phyloP scores from a whole-genome alignment of 2,113 vertebrate genomes.

The Oophaga pumilio region DNA sequence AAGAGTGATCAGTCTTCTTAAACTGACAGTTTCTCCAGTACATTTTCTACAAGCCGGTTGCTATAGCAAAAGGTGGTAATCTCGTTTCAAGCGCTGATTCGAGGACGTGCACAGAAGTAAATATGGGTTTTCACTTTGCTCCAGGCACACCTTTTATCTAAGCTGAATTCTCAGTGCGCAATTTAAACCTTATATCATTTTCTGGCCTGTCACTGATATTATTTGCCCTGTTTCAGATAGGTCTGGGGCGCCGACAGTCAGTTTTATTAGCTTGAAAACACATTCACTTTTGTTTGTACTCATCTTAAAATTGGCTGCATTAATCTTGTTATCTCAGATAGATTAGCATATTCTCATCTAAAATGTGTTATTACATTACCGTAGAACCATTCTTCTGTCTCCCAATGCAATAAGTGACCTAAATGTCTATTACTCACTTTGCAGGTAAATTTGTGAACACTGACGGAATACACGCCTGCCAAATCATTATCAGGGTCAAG shows the following conservation, averaged over 20 bases:
- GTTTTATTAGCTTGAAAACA: not conserved
- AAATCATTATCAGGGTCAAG: not conserved
- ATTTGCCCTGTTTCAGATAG: slow-evolving; percentile 4
- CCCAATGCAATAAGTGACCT: not conserved
- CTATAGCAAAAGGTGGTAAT: slow-evolving; percentile 46
- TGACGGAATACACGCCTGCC: not conserved
- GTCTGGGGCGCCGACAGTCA: not conserved
- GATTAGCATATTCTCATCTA: slow-evolving; percentile 17
- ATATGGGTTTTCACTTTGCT: slow-evolving; percentile 19
- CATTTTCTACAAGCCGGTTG: slow-evolving; percentile 17
- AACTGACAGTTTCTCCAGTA: not conserved
- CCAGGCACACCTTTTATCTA: slow-evolving; percentile 7
- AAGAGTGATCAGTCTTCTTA: not conserved
- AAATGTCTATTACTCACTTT: not conserved
- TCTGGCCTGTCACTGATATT: slow-evolving; percentile 14
- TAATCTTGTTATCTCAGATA: slow-evolving; percentile 12
- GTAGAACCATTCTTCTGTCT: not conserved
- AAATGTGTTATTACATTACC: slow-evolving; percentile 3
- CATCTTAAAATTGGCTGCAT: slow-evolving; percentile 17
- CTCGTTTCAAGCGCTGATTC: slow-evolving; percentile 24
- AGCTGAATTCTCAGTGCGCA: not conserved
- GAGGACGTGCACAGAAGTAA: slow-evolving; percentile 15
- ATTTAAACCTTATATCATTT: slow-evolving; percentile 10
- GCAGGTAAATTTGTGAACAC: not conserved
- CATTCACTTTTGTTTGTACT: slow-evolving; percentile 9